A percentile compares a stretch with the other conserved stretches of the same genome.
These are phyloP conservation scores for Budorcas taxicolor DNA, from an alignment of 2,113 vertebrate species.

Conservation along the genomic window DNA sequence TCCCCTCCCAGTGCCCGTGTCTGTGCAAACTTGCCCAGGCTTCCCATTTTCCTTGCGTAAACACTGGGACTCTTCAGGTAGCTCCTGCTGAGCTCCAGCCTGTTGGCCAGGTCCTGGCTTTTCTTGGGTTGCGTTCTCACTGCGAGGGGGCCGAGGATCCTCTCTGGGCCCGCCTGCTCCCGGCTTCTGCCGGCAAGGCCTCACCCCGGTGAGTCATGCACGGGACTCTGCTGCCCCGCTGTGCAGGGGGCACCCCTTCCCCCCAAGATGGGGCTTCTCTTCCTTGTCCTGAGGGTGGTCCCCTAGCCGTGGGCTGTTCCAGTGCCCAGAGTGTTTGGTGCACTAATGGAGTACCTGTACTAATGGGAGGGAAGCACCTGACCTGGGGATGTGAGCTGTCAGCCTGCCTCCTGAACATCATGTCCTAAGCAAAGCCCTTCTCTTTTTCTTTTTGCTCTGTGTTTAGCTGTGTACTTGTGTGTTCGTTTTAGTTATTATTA, in stretches of 20 bases:
- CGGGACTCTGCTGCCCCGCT: fast-evolving
- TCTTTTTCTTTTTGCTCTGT: background rate
- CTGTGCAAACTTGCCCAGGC: background rate
- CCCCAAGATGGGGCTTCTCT: background rate
- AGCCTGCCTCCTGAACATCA: background rate
- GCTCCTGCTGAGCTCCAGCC: background rate
- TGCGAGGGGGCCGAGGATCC: background rate
- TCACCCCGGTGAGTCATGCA: background rate
- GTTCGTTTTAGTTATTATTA: conserved; percentile 39
- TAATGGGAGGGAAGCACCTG: background rate
- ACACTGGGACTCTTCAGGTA: background rate
- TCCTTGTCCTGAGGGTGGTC: background rate
- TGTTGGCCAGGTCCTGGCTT: background rate
- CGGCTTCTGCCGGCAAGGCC: fast-evolving
- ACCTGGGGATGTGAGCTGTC: background rate
- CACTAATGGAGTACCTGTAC: background rate
- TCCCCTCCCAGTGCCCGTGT: background rate
- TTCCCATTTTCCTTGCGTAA: background rate
- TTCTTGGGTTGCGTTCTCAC: background rate
- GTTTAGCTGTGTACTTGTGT: background rate
- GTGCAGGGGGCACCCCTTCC: background rate
- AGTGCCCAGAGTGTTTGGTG: background rate
- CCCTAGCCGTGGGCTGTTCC: too few relatives aligned
- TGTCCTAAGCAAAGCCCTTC: background rate
- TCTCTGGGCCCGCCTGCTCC: background rate